A percentile compares a stretch with the other conserved stretches of the same genome.
These are phyloP conservation scores for Trachelus tabidus DNA, from an alignment of 2,888 invertebrate genomes.

Conservation along the genomic window DNA sequence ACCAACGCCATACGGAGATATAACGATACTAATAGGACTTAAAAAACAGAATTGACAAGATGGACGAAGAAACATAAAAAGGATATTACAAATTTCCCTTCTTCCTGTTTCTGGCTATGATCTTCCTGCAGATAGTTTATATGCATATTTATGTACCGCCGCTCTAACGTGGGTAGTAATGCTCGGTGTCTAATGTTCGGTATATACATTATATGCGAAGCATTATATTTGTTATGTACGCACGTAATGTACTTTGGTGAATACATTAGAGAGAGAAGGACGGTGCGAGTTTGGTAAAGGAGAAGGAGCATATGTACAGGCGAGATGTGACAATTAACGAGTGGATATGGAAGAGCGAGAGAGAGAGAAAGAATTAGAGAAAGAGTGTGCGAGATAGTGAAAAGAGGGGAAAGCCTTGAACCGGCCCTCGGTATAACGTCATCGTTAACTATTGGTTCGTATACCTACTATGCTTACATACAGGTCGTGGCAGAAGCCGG, in stretches of 20 bases:
- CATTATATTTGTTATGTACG: background rate
- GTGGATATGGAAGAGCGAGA: background rate
- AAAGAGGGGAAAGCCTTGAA: slow-evolving; percentile 40
- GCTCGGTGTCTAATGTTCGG: background rate
- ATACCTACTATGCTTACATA: background rate
- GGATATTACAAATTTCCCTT: background rate
- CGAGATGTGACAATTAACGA: background rate
- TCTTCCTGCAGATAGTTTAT: background rate
- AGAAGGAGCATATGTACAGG: background rate
- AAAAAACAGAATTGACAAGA: background rate
- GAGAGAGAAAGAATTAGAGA: background rate
- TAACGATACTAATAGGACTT: background rate
- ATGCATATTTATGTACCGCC: background rate
- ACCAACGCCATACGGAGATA: background rate
- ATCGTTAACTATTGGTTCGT: slow-evolving; percentile 40
- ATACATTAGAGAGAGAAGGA: background rate
- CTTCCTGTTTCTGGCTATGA: background rate
- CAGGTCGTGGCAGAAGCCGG: slow-evolving; percentile 10
- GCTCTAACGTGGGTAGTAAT: background rate
- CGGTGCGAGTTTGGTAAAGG: background rate
- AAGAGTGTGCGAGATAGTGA: background rate
- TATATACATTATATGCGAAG: background rate
- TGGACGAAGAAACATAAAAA: background rate
- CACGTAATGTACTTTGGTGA: background rate
- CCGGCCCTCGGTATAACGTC: slow-evolving; percentile 38